phyloP scores from a whole-genome alignment of 2,113 vertebrate species.

The Xiphias gladius region DNA sequence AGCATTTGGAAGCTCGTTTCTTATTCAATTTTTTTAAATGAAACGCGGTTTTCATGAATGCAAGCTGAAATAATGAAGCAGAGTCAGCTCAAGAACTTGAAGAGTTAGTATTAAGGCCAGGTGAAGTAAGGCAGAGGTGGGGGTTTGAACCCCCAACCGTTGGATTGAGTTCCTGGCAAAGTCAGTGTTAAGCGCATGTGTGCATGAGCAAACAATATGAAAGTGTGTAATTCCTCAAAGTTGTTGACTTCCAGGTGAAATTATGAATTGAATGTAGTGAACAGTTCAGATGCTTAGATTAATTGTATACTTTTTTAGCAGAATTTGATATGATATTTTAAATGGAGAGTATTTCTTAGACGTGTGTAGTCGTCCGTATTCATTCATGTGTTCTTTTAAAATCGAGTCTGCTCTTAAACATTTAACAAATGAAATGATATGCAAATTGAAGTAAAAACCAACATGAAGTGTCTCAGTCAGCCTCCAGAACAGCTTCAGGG shows the following conservation, averaged over 20 bases:
- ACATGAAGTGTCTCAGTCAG: no score
- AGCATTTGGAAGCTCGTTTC: background rate
- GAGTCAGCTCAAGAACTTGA: no score
- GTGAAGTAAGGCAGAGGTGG: background rate
- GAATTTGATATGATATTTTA: background rate
- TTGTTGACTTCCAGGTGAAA: background rate
- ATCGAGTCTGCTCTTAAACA: background rate
- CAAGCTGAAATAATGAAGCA: background rate
- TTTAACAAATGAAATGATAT: conserved; percentile 1
- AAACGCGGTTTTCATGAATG: background rate
- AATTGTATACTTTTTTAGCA: background rate
- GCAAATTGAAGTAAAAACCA: background rate
- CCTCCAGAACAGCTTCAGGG: no score
- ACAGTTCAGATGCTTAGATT: no score
- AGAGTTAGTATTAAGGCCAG: no score
- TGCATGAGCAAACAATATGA: conserved; percentile 1
- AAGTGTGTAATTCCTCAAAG: background rate
- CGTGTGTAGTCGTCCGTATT: background rate
- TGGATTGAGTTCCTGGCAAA: background rate
- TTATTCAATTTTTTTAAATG: background rate
- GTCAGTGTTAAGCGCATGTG: background rate
- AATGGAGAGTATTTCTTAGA: background rate
- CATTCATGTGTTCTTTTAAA: background rate
- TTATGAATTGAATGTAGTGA: no score
- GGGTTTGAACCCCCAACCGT: background rate